These are phyloP conservation scores for Microchrysa polita DNA, from an alignment of 2,888 invertebrate species.

Conservation along the genomic window DNA sequence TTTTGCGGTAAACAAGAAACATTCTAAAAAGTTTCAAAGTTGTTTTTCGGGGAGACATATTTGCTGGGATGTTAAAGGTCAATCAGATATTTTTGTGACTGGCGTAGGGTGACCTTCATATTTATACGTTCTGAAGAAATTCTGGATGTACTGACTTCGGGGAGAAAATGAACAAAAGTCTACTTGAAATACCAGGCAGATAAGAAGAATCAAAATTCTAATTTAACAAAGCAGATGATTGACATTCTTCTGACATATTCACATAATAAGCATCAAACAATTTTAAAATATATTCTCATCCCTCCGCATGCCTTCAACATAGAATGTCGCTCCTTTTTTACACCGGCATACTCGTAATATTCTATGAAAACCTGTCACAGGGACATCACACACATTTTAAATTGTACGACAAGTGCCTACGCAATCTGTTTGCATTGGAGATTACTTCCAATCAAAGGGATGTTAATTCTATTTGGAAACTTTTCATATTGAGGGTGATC, in stretches of 20 bases:
- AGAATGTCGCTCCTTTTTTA: background rate
- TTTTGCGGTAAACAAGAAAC: background rate
- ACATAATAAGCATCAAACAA: background rate
- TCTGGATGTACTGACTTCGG: no score
- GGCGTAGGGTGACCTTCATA: no score
- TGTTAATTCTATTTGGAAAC: slow-evolving; percentile 47
- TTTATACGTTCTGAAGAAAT: no score
- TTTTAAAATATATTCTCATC: background rate
- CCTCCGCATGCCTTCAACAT: background rate
- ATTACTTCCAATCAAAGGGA: slow-evolving; percentile 49
- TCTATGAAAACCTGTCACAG: slow-evolving; percentile 4
- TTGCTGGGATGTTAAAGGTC: background rate
- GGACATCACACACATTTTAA: slow-evolving; percentile 16
- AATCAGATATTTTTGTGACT: no score
- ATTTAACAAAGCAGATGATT: background rate
- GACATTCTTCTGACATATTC: background rate
- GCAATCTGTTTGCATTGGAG: slow-evolving; percentile 47
- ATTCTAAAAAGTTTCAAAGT: background rate
- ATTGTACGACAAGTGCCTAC: slow-evolving; percentile 44
- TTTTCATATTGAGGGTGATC: slow-evolving; percentile 9
- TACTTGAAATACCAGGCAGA: no score
- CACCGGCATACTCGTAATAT: background rate
- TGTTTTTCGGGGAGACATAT: background rate
- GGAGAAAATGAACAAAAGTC: no score
- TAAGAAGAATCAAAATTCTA: no score